Percentiles rank a stretch among this genome's conserved stretches.
phyloP scores from a whole-genome alignment of 2,888 invertebrate species.

The Resseliella maxima region DNA sequence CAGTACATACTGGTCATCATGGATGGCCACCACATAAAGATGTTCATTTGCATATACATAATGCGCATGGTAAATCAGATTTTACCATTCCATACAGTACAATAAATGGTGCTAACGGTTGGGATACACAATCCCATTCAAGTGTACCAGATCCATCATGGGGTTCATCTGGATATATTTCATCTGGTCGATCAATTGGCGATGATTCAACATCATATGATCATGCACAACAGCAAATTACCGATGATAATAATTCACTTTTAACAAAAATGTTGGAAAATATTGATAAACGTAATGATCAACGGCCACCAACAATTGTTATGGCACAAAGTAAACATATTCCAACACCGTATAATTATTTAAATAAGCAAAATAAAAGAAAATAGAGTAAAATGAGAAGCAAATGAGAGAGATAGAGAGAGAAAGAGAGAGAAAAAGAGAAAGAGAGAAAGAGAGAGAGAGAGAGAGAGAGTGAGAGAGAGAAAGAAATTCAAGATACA shows the following conservation, averaged over 20 bases:
- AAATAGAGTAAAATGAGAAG: neutral
- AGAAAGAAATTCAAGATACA: no score
- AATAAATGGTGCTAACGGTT: neutral
- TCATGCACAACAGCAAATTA: neutral
- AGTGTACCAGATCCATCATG: neutral
- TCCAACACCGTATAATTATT: slow-evolving; percentile 20
- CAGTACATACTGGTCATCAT: neutral
- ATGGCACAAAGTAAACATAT: slow-evolving; percentile 7
- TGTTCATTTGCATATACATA: slow-evolving; percentile 51
- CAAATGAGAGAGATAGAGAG: no score
- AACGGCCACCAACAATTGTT: neutral
- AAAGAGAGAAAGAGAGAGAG: no score
- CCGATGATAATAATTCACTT: neutral
- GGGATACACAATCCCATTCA: slow-evolving; percentile 14
- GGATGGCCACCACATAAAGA: slow-evolving; percentile 51
- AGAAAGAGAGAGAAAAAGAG: no score
- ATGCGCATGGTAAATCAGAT: slow-evolving; percentile 38
- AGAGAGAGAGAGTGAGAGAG: no score
- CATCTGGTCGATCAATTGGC: neutral
- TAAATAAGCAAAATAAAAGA: neutral
- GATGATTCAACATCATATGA: neutral
- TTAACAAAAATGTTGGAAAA: neutral
- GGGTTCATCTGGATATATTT: neutral
- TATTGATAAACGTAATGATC: slow-evolving; percentile 1
- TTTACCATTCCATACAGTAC: slow-evolving; percentile 51